Evolutionary conservation across 2,113 vertebrate genomes (phyloP), one percentile per base, ranked within the genome.

Genomic region (Eubucco bourcierii): DNA sequence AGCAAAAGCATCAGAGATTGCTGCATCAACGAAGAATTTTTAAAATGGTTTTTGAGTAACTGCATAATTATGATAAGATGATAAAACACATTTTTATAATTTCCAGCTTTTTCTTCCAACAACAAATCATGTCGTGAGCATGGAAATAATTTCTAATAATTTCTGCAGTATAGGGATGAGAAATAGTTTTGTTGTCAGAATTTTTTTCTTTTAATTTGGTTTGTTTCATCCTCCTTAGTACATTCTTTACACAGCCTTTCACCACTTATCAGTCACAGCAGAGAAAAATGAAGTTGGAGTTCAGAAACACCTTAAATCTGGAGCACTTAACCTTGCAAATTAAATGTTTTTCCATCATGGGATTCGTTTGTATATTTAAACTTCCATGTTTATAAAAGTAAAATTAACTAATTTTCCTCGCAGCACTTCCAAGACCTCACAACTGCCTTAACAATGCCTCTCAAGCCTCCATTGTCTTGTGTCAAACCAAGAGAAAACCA

Each of bases 1-100:
- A 28, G 78, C 39, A 84, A 72, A 63, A 68, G 20, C 31, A 63
- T 79, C 23, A 50, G 61, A 56, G 56, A 75, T 12, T 47, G 41
- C 63, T 74, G 37, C 3, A 4, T 50, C 50, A 94, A 81, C 70
- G 93, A 82, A 84, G 79, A 28, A 55, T 28, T 91, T 70, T 52
- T 84, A 74, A 94, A 79, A 94, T 15, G 17, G 28, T 73, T 95
- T 95, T 83, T 80, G 28, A 79, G 28, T 61, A 82, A 89, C 64
- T 59, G 61, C 46, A 55, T 74, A 80, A 87, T 94, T 94, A 88
- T 20, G 60, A 82, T 87, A 91, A 74, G 84, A 94, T 80, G 90
- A 67, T 68, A 31, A 84, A 53, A 19, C 39, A 46, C 65, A 59
- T 86, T 95, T 84, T 55, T 80, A 80, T 20, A 52, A 82, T 59